These are phyloP conservation scores for Picathartes gymnocephalus DNA, from an alignment of 2,113 vertebrate species.

Conservation along the genomic window DNA sequence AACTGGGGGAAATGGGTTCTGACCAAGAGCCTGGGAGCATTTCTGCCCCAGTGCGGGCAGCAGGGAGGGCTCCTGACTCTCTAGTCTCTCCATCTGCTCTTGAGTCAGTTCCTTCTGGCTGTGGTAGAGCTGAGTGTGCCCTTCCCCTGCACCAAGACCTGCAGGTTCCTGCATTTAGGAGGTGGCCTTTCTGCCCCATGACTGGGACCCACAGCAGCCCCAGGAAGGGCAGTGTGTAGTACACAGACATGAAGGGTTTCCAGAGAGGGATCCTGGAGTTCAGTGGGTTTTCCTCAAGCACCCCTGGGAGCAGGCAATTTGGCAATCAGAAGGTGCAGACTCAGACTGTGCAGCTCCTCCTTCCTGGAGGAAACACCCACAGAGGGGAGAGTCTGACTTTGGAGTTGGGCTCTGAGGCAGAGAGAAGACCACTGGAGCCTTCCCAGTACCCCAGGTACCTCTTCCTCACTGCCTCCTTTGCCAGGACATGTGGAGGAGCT, in stretches of 20 bases:
- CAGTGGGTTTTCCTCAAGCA: neutral
- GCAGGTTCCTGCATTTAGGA: neutral
- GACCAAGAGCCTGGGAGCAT: neutral
- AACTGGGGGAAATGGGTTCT: neutral
- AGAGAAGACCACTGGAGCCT: neutral
- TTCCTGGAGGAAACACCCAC: neutral
- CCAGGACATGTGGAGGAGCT: neutral
- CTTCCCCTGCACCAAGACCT: too few relatives aligned
- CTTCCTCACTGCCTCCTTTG: neutral
- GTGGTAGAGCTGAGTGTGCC: fast-evolving
- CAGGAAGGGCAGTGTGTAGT: neutral
- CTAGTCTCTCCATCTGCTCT: neutral
- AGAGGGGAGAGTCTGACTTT: neutral
- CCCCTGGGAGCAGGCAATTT: fast-evolving
- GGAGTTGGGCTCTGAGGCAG: neutral
- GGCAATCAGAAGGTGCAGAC: neutral
- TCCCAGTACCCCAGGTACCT: neutral
- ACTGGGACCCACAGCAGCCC: neutral
- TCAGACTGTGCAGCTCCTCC: neutral
- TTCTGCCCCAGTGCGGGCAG: neutral
- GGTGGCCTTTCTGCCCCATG: neutral
- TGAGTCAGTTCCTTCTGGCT: neutral
- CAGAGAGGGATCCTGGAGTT: neutral
- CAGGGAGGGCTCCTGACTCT: neutral
- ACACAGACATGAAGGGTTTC: neutral